Evolutionary conservation across 1,140 invertebrate genomes (phyloP), one percentile per base, ranked within the genome.

Genomic region (Nixonia krombeini): DNA sequence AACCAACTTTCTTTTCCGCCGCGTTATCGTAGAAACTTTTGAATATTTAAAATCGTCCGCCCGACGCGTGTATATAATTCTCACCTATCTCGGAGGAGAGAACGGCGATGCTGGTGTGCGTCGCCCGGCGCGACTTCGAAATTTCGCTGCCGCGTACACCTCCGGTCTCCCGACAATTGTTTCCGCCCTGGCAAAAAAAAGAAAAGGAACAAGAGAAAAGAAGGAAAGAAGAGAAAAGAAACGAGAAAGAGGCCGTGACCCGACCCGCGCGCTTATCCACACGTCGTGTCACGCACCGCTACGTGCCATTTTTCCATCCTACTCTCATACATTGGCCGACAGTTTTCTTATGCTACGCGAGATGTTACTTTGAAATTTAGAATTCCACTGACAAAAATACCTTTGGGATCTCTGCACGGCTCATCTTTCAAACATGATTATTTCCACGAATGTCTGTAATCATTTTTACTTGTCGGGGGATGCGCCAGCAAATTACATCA

Each of bases 1-100:
- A 38, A 50, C 42, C 47, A 68, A 68, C 52, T 68, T 68, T 68
- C 65, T 51, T 62, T 37, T 50, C 31, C n/a, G 37, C 12, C 45
- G 41, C 52, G 65, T 47, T 68, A 61, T 68, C 58, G 42, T 35
- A 23, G 5, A 50, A 68, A 68, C 41, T 62, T 70, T 73, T 77
- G 58, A 79, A 79, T 79, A 77, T 80, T 80, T 80, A 75, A 77
- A 50, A 65, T 44, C 29, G 17, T 61, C 58, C 40, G 41, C 28
- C 23, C 59, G 55, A 51, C 51, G 56, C 52, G 57, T 49, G 59
- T 66, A 56, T 63, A 64, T 68, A 52, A 61, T 64, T 59, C 55
- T 58, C n/a, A 52, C 37, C 26, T 5, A 50, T 51, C 42, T 37
- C 16, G 28, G 8, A 10, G 17, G 13, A 18, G 10, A 35, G 33